These are phyloP conservation scores for Tragelaphus imberbis DNA, from an alignment of 2,113 vertebrate species.

Conservation along the genomic window DNA sequence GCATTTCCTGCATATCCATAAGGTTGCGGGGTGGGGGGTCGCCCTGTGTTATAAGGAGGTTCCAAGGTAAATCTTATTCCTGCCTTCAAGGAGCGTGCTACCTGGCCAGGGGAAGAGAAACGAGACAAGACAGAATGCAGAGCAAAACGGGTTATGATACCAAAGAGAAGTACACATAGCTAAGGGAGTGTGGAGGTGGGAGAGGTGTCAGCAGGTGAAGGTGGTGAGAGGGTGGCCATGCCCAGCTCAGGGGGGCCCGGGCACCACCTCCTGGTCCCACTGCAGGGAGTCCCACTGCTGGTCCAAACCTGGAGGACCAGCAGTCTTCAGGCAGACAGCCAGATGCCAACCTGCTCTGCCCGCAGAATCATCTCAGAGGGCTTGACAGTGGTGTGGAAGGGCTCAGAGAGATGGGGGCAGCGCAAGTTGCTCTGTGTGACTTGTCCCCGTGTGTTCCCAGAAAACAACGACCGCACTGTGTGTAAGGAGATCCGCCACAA, in stretches of 20 bases:
- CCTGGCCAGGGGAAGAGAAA: neutral
- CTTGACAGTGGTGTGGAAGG: neutral
- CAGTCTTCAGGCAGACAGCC: neutral
- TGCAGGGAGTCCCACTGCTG: neutral
- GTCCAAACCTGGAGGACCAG: neutral
- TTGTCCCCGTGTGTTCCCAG: neutral
- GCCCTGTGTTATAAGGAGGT: neutral
- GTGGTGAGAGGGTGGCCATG: neutral
- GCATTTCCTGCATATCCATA: neutral
- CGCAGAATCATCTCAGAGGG: neutral
- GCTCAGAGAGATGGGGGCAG: accelerated
- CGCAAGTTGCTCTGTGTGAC: neutral
- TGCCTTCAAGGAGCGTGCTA: neutral
- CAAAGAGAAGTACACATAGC: neutral
- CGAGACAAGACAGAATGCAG: neutral
- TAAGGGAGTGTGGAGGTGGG: neutral
- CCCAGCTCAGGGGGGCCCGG: neutral
- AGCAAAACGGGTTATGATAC: neutral
- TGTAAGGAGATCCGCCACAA: slow-evolving; percentile 93
- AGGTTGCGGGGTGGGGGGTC: accelerated
- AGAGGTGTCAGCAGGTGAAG: neutral
- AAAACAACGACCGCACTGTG: slow-evolving; percentile 75
- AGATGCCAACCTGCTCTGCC: neutral
- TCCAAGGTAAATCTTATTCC: neutral
- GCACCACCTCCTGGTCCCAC: neutral